Base-by-base conservation (phyloP, 53 echinoderm and acorn worm species). In the Mesocentrotus franciscanus region DNA sequence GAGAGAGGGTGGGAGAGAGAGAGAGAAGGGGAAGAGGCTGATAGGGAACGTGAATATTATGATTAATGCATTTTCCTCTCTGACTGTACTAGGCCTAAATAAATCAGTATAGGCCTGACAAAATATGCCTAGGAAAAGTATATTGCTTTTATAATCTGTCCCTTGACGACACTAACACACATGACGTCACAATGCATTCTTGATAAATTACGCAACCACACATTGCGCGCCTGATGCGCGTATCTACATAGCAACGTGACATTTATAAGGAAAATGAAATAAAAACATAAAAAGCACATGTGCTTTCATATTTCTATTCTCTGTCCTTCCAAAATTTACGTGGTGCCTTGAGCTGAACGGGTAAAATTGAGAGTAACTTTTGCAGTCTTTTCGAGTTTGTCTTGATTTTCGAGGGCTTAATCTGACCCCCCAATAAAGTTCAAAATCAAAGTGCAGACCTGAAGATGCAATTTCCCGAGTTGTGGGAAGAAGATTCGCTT, bases 401-500 rank as follows among this genome's bases (percentile, higher is more conserved):
- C 49, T 49, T 20, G 9, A 68, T 24, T 22, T 68, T 24, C 24
- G 68, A 24, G 8, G 20, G 26, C 24, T 26, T 8, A 68, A 26
- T 68, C 8, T 1, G 20, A 68, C 6, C 24, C 9, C 26, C 24
- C 49, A 8, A 62, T 16, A 8, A 9, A 16, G 18, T 62, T 62
- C 14, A 0, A 10, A 6, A 49, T 49, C 49, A 49, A 49, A 49
- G 49, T 49, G 49, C 20, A 18, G 15, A 20, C 15, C 20, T 64
- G 64, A 64, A 18, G 10, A 92, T 92, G 92, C 49, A 74, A 58
- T 93, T 93, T 35, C 93, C 93, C 1, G 61, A 72, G 14, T 61
- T 93, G 39, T 93, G 93, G 93, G 93, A 75, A 12, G 78, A 75
- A 36, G 93, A 93, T 93, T 61, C 74, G 12, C 76, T 93, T 72